Evolutionary conservation across 2,888 invertebrate species (phyloP), one percentile per base, ranked within the genome.

Genomic region (Amorpha juglandis): DNA sequence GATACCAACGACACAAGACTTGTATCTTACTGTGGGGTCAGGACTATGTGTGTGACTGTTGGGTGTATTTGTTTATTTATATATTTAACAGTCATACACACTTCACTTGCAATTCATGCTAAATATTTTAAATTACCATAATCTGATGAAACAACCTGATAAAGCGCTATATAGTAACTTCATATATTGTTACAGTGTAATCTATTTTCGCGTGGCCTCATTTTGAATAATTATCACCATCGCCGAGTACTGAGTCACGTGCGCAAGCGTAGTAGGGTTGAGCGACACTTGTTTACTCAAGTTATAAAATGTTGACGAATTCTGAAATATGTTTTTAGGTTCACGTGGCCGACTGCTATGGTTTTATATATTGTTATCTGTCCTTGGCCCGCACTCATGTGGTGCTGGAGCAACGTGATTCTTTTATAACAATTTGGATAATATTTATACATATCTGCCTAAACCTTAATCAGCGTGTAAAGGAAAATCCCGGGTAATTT

Each of bases 131-230:
- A 27, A 27, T 27, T 4, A 27, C 27, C 27, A 27, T 27, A 38
- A 38, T 38, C 38, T 38, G 1, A 50, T 50, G 7, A 16, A 50
- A 50, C 19, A 50, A 19, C 19, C 16, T 50, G 48, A 9, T 8
- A 9, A 50, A 50, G 9, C 16, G 50, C 50, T 6, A 14, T 48
- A 48, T n/a, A 48, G 16, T 48, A 12, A 48, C 8, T 50, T 50
- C 50, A 19, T 19, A 38, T 38, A 19, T 8, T 19, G 9, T 50
- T 50, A 8, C 8, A 50, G 8, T 50, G 9, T 19, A 50, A 19
- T 50, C 50, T 50, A 50, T 50, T 50, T 48, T 50, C 50, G 50
- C 2, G 50, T 16, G 50, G 50, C 50, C 50, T 50, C 50, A 50
- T 19, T 50, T 50, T 50, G 19, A 50, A 50, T 50, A 19, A 50